phyloP scores from a whole-genome alignment of 2,888 invertebrate species.

The Limnephilus rhombicus region DNA sequence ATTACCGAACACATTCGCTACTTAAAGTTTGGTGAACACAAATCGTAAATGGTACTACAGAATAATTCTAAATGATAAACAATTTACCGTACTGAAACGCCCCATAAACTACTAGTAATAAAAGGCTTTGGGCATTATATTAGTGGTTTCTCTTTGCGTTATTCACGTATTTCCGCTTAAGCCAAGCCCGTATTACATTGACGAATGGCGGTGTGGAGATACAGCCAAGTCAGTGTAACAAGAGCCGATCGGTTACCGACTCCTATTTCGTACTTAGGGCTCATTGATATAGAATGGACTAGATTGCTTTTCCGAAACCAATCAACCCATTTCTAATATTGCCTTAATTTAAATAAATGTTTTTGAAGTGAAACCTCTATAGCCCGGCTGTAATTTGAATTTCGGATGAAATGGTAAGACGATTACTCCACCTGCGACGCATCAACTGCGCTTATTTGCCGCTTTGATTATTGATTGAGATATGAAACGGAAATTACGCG shows the following conservation, averaged over 20 bases:
- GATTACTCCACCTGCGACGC: too few relatives aligned
- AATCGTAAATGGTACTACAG: neutral
- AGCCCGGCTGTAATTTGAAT: too few relatives aligned
- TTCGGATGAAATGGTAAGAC: too few relatives aligned
- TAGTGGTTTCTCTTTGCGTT: neutral
- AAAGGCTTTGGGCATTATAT: neutral
- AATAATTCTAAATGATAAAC: neutral
- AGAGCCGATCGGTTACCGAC: constrained; percentile 23
- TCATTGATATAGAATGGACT: neutral
- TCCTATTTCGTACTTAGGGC: neutral
- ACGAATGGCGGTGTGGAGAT: constrained; percentile 22
- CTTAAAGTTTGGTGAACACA: neutral
- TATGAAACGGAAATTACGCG: too few relatives aligned
- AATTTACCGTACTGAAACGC: neutral
- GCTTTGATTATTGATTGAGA: too few relatives aligned
- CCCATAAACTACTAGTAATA: neutral
- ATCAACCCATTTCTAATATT: neutral
- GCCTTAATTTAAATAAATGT: too few relatives aligned
- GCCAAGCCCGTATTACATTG: constrained; percentile 22
- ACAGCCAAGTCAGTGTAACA: constrained; percentile 9
- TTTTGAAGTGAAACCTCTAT: too few relatives aligned
- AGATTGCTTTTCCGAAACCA: neutral
- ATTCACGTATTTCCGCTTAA: constrained; percentile 17
- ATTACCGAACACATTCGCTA: neutral
- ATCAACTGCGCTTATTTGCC: too few relatives aligned